Evolutionary conservation across 1,140 invertebrate species (phyloP), one percentile per base, ranked within the genome.

Genomic region (Colletes latitarsis): DNA sequence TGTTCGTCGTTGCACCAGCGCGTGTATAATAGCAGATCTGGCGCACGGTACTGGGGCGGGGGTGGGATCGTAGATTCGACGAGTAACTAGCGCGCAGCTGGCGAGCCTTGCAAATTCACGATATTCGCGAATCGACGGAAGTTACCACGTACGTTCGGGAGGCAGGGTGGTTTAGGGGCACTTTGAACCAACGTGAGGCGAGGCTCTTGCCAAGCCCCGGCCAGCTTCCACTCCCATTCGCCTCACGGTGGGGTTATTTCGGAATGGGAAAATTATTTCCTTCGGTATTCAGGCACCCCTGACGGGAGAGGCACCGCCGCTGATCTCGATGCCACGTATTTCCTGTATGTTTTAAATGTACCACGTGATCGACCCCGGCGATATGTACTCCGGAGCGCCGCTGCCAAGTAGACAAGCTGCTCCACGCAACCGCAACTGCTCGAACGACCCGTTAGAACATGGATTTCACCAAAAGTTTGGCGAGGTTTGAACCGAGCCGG

Each of bases 181-280:
- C 67, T 83, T 81, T 79, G 72, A 81, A 72, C 76, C 73, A 79
- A 72, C 63, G 74, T 66, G 72, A 64, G 66, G 72, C 64, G 71
- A 53, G 62, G 67, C 84, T 85, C 88, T 89, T 90, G 88, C 88
- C 79, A 89, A 89, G 77, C 76, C 53, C 39, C 46, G 64, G 14
- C 57, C 55, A n/a, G 68, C 46, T 43, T 62, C 41, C 68, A 49
- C 55, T 76, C 43, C 74, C 74, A 69, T 77, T 69, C 76, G 68
- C 21, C 19, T 60, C 74, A 72, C 76, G 68, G 30, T 58, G 30
- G 46, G 64, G 71, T 75, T 81, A 81, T 80, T 82, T 72, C 77
- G 75, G 15, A 73, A 80, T 78, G 82, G 85, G 78, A 88, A 75
- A 90, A 91, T 92, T 90, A 92, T 89, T 90, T 90, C 88, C 87